Percentiles rank a stretch among this genome's conserved stretches.
Conservation (phyloP, 2,797 vertebrate species). For the Odontamblyopus lacepedii region DNA sequence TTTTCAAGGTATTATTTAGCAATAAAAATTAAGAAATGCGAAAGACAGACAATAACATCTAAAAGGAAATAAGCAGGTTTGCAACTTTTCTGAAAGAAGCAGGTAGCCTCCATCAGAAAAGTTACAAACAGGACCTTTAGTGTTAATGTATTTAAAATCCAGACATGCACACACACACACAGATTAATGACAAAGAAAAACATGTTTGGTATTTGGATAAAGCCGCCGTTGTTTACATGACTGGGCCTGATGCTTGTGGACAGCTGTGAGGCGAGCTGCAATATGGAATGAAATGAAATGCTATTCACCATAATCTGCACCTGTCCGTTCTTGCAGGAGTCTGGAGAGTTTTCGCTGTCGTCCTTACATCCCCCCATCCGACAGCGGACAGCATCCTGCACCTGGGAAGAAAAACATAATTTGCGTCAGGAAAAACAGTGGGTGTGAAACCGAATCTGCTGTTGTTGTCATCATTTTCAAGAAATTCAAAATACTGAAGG, state of each 20-base stretch:
- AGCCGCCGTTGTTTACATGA: conserved; percentile 26
- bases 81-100: too few species aligned
- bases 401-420: conserved; percentile 66
- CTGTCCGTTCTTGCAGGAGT: conserved; percentile 99
- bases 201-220: conserved; percentile 14
- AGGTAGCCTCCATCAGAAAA: too few species aligned
- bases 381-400: conserved; percentile 97
- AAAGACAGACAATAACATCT: too few species aligned
- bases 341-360: conserved; percentile 96
- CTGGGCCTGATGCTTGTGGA: conserved; percentile 7
- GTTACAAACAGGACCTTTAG: too few species aligned
- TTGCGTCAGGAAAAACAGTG: conserved; percentile 21
- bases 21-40: too few species aligned
- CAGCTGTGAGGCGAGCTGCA: conserved; percentile 29
- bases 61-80: too few species aligned
- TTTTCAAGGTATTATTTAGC: too few species aligned
- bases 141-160: background rate
- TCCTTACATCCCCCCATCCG: conserved; percentile 95
- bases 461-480: conserved; percentile 17
- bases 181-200: background rate
- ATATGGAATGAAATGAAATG: conserved; percentile 77
- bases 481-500: conserved; percentile 21
- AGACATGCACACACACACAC: background rate
- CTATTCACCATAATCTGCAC: conserved; percentile 99
- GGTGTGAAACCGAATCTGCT: conserved; percentile 15